Evolutionary conservation across 2,797 vertebrate genomes (phyloP), one percentile per base, ranked within the genome.

Genomic region (Helicolenus hilgendorfi): DNA sequence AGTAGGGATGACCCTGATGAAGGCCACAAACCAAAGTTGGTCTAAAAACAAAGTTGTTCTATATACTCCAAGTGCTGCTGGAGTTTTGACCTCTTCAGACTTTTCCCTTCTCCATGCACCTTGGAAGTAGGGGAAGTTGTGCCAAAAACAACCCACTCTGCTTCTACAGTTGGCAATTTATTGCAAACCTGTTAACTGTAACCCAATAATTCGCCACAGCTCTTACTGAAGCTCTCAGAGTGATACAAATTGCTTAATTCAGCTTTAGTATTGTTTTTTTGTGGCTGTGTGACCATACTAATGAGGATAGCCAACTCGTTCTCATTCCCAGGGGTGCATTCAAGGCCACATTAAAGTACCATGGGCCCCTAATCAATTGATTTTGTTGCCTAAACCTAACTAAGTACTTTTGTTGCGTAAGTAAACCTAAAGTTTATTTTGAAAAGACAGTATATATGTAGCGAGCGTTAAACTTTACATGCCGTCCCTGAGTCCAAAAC

Each of bases 121-220:
- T 59, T 62, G 26, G 26, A 26, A 60, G 7, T 29, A 11, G 15
- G 59, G 31, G 27, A 31, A 31, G 6, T 59, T 59, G 58, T 59
- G 41, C 41, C 58, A 27, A 15, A 63, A 62, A 33, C 18, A 29
- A 31, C 60, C 60, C 62, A n/a, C 62, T 35, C 26, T 63, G 10
- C 53, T 55, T 55, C 45, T 49, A 49, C 27, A 35, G 72, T 64
- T 31, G 27, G 24, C 0, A 74, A 60, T 45, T 70, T 24, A 78
- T 36, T 72, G 24, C 24, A 62, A 75, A 77, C 59, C 33, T 0
- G 2, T 69, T 67, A 76, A 13, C 45, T 49, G 45, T 9, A 59
- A 76, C 68, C 11, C 31, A 67, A 24, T 79, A 70, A 56, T 29
- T 74, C 2, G 5, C n/a, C 64, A 64, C 65, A 83, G 68, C 67